Evolutionary conservation across 92 coral and sea anemone genomes (phyloP).

Genomic region (Palythoa grandis): DNA sequence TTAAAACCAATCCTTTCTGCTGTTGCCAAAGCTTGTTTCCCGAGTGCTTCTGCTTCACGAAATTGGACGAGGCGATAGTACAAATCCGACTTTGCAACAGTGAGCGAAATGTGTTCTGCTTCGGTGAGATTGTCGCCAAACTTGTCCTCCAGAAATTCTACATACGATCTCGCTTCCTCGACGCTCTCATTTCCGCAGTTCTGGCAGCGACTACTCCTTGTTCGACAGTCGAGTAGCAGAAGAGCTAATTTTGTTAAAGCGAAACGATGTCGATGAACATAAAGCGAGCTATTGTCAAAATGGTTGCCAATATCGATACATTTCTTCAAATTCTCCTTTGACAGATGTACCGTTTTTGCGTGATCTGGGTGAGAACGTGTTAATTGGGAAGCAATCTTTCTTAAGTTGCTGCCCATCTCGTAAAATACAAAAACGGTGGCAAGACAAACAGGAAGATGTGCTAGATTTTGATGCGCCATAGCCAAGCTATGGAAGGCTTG

Average conservation of each 20-base stretch:
- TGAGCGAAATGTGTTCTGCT: not conserved
- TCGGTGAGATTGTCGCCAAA: not conserved
- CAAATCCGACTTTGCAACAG: not conserved
- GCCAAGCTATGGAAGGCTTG: not conserved
- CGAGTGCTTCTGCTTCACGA: not conserved
- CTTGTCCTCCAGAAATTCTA: not conserved
- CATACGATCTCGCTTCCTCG: not conserved
- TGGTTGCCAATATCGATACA: not conserved
- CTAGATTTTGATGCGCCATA: not conserved
- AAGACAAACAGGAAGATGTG: not conserved
- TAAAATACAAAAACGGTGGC: not conserved
- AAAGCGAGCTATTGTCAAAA: not conserved
- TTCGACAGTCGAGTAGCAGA: not conserved
- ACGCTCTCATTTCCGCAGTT: not conserved
- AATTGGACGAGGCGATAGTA: not conserved
- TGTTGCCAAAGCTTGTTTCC: not conserved
- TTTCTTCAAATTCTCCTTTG: not conserved
- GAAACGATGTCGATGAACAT: not conserved
- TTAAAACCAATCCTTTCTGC: not conserved
- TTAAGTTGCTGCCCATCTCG: not conserved
- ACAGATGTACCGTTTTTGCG: not conserved
- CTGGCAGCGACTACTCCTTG: not conserved
- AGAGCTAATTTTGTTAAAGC: not conserved
- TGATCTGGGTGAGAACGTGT: not conserved
- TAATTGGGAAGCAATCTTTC: not conserved